Conservation (phyloP, 2,888 invertebrate species). For the Epicampocera succincta region DNA sequence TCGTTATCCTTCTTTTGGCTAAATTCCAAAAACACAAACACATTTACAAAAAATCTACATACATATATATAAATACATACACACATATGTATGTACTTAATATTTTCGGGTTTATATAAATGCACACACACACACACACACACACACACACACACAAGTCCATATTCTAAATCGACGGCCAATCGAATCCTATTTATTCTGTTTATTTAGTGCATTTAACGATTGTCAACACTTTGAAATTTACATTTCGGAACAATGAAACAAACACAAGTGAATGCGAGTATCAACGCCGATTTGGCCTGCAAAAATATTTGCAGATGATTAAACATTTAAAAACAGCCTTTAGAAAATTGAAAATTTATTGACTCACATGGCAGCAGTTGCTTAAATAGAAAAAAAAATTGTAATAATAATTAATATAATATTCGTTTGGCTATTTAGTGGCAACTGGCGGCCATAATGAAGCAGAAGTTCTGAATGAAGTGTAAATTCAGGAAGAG, state of each 20-base stretch:
- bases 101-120: background rate
- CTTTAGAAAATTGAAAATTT: slow-evolving; percentile 34
- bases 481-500: background rate
- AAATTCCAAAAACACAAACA: background rate
- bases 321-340: slow-evolving; percentile 40
- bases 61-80: too few relatives aligned
- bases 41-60: slow-evolving; percentile 23
- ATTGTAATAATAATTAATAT: slow-evolving; percentile 11
- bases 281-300: slow-evolving; percentile 12
- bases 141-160: background rate
- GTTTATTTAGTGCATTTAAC: slow-evolving; percentile 37
- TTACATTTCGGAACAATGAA: slow-evolving; percentile 36
- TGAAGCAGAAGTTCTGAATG: background rate
- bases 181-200: slow-evolving; percentile 36
- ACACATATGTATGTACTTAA: too few relatives aligned
- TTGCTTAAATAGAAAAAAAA: background rate
- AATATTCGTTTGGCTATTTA: background rate
- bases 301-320: slow-evolving; percentile 48
- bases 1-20: slow-evolving; percentile 1
- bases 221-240: slow-evolving; percentile 36
- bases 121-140: background rate
- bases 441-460: background rate
- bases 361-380: slow-evolving; percentile 15
- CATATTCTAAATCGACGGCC: background rate
- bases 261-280: background rate